phyloP scores from a whole-genome alignment of 2,797 vertebrate genomes.

The Cyprinodon diabolis region DNA sequence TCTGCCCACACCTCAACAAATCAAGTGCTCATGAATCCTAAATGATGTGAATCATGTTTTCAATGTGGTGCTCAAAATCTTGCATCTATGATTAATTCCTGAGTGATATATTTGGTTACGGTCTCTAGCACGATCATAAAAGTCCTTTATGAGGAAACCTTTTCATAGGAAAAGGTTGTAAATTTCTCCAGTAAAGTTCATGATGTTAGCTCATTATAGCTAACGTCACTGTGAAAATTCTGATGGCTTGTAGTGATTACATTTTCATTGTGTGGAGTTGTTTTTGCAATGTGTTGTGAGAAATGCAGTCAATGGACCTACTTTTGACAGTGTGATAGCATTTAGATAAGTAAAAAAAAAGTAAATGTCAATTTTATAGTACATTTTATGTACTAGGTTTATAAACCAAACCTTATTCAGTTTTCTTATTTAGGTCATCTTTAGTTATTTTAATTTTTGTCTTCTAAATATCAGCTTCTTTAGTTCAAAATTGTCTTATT shows the following conservation, averaged over 20 bases:
- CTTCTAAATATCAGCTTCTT: not conserved
- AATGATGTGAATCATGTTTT: not conserved
- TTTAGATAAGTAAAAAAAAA: not conserved
- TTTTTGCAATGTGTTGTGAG: not conserved
- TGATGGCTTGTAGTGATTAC: not conserved
- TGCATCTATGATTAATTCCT: constrained; percentile 4
- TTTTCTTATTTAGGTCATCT: not conserved
- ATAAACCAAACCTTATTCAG: not conserved
- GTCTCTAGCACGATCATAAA: constrained; percentile 2
- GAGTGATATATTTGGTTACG: constrained; percentile 2
- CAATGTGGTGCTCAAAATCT: not conserved
- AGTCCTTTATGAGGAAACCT: constrained; percentile 3
- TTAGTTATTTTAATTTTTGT: not conserved
- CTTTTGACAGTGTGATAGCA: not conserved
- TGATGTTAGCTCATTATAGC: not conserved
- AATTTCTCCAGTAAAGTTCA: constrained; percentile 3
- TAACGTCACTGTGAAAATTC: not conserved
- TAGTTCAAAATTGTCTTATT: not conserved
- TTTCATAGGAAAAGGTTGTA: not conserved
- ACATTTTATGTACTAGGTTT: not conserved
- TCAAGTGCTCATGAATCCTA: not conserved
- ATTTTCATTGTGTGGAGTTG: not conserved
- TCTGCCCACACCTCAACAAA: not conserved
- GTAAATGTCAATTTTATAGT: not conserved
- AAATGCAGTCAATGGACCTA: not conserved